A percentile compares a stretch with the other conserved stretches of the same genome.
These are phyloP conservation scores for Drosophila neotestacea DNA, from an alignment of 2,888 invertebrate genomes.

Conservation along the genomic window DNA sequence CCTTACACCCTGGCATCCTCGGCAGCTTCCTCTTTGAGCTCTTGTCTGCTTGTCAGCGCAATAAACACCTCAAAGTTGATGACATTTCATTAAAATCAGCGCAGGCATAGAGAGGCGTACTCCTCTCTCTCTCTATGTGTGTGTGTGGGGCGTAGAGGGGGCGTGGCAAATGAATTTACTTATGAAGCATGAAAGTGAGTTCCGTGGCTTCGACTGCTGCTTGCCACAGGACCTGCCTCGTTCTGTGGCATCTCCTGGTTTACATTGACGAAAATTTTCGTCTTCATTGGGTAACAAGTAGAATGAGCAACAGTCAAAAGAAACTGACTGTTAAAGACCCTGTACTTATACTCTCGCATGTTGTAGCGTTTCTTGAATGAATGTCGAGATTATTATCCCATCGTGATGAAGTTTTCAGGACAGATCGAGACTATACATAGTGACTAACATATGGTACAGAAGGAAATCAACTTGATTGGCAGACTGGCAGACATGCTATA, in stretches of 20 bases:
- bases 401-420: too few relatives aligned
- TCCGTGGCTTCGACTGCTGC: constrained; percentile 36
- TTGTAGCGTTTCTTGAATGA: too few relatives aligned
- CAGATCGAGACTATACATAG: too few relatives aligned
- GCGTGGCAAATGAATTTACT: constrained; percentile 76
- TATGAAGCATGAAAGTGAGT: constrained; percentile 80
- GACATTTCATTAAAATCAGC: constrained; percentile 83
- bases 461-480: too few relatives aligned
- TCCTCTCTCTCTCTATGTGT: not conserved
- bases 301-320: not conserved
- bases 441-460: too few relatives aligned
- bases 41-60: constrained; percentile 71
- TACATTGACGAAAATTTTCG: constrained; percentile 62
- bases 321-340: too few relatives aligned
- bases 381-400: too few relatives aligned
- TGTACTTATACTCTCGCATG: too few relatives aligned
- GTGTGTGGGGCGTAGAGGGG: constrained; percentile 12
- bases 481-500: too few relatives aligned
- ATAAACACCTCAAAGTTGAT: constrained; percentile 83
- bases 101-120: constrained; percentile 26
- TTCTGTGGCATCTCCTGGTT: constrained; percentile 30
- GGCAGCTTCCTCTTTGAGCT: constrained; percentile 2
- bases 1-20: not conserved
- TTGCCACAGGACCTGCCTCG: constrained; percentile 14
- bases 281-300: constrained; percentile 62